Evolutionary conservation across 2,797 vertebrate genomes (phyloP), one percentile per base, ranked within the genome.

Genomic region (Spinibarbus caldwelli): DNA sequence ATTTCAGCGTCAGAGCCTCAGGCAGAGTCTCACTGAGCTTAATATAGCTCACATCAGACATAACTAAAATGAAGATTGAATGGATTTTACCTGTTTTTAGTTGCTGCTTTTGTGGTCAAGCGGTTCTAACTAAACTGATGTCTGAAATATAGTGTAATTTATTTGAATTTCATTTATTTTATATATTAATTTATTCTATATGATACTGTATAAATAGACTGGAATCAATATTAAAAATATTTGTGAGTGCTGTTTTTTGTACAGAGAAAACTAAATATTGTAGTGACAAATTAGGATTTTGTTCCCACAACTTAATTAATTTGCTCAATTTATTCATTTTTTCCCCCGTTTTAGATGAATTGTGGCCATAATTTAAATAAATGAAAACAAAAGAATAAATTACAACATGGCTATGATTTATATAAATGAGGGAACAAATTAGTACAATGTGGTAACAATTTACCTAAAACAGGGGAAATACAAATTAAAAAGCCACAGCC

Each of bases 11-110:
- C 34, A 54, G 15, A 81, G 23, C 66, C 66, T 52, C 14, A 26
- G 64, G 45, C 78, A 52, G 78, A 52, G 45, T 70, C 21, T 47
- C 78, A 52, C 21, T 70, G 45, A 80, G 78, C 78, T 70, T 43
- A 57, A 70, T 71, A 43, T 57, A 71, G n/a, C 34, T 71, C n/a
- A 59, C 5, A 71, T 41, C n/a, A 71, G 52, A 41, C 68, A 72
- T 31, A 59, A 34, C 38, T 82, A 72, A 71, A 72, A 6, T 72
- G 6, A 23, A 38, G 9, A 26, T 31, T 72, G 17, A 72, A 31
- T 43, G 3, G n/a, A 15, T 82, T 82, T 36, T 82, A 45, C 19
- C n/a, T 82, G 67, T 59, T 82, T 36, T 71, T 52, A 54, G 8
- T 29, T 29, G 34, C 47, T 43, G 47, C 9, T 71, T 70, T 38